Percentiles rank a stretch among this genome's conserved stretches.
phyloP scores from a whole-genome alignment of 2,888 invertebrate species.

The Meteorus colon region DNA sequence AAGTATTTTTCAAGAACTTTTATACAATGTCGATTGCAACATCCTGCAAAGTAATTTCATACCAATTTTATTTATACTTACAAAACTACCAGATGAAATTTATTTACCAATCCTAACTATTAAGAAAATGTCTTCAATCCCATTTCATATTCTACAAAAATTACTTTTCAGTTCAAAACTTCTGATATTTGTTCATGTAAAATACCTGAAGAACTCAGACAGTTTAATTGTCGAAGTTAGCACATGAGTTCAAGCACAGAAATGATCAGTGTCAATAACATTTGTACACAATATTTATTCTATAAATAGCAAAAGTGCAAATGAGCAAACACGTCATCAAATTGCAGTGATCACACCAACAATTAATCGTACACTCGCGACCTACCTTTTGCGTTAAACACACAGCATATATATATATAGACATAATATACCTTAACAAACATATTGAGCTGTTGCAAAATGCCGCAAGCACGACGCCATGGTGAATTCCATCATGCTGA shows the following conservation, averaged over 20 bases:
- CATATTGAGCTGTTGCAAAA: constrained; percentile 28
- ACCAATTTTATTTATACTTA: too few relatives aligned
- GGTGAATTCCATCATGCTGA: constrained; percentile 5
- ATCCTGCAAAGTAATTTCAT: too few relatives aligned
- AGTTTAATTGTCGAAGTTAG: too few relatives aligned
- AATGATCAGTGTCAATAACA: not conserved
- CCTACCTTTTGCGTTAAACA: constrained; percentile 16
- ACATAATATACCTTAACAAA: not conserved
- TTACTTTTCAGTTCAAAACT: too few relatives aligned
- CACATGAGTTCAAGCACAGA: not conserved
- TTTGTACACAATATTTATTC: not conserved
- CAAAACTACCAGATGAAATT: too few relatives aligned
- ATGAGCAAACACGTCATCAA: constrained; percentile 6
- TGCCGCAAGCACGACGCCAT: constrained; percentile 6
- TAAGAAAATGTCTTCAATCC: too few relatives aligned
- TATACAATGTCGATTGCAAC: not conserved
- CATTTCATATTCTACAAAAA: too few relatives aligned
- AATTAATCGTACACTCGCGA: not conserved
- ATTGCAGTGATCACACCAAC: constrained; percentile 6
- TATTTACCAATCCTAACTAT: too few relatives aligned
- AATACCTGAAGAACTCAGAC: too few relatives aligned
- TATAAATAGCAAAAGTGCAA: not conserved
- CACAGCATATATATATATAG: constrained; percentile 7
- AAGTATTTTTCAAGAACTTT: not conserved
- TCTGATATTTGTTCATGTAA: too few relatives aligned